A percentile compares a stretch with the other conserved stretches of the same genome.
Evolutionary conservation across 2,797 vertebrate species (phyloP).

Genomic region (Manis javanica): DNA sequence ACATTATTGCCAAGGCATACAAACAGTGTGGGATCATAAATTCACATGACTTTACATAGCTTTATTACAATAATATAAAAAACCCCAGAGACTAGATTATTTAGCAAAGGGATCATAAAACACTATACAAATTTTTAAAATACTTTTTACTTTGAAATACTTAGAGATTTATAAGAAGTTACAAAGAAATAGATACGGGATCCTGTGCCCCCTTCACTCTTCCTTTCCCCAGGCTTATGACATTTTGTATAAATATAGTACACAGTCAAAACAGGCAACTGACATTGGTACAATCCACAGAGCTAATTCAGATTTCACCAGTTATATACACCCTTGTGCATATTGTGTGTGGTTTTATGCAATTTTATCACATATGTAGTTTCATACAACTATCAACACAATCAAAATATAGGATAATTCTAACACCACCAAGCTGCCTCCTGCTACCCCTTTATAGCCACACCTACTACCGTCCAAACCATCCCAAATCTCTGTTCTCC

Average conservation of each 20-base stretch:
- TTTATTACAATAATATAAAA: slow-evolving; percentile 27
- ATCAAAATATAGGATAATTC: neutral
- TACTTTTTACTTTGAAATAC: neutral
- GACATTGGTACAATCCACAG: neutral
- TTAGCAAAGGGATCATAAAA: slow-evolving; percentile 16
- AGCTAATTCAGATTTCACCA: neutral
- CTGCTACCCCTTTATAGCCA: neutral
- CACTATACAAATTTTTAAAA: neutral
- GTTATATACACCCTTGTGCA: neutral
- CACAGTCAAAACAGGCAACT: neutral
- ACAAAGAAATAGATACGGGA: neutral
- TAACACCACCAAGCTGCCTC: neutral
- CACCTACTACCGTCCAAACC: neutral
- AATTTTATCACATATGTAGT: neutral
- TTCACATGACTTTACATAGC: neutral
- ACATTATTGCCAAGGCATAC: neutral
- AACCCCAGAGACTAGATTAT: neutral
- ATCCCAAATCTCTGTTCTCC: neutral
- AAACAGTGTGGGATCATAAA: neutral
- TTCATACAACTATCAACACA: neutral
- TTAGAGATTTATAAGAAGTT: neutral
- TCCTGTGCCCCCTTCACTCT: neutral
- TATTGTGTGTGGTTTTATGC: neutral
- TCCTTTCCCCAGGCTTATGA: no score
- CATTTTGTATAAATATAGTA: neutral